Percentiles rank a stretch among this genome's conserved stretches.
Conservation (phyloP, 2,888 invertebrate genomes). For the Aphrophora alni region DNA sequence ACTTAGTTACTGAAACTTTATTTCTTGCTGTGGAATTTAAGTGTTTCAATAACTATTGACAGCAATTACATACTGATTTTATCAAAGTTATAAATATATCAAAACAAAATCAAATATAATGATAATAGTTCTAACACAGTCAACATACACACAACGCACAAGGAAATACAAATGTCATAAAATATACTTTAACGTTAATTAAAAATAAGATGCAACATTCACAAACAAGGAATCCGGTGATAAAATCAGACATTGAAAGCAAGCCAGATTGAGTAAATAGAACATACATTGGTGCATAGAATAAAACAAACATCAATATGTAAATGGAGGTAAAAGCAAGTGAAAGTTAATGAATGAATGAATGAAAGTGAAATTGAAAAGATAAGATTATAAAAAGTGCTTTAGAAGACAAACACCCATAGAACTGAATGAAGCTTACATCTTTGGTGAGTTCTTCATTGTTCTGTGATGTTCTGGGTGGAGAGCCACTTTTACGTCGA, state of each 20-base stretch:
- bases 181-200: too few relatives aligned
- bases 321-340: not conserved
- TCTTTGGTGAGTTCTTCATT: conserved; percentile 38
- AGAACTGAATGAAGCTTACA: conserved; percentile 21
- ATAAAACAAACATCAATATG: too few relatives aligned
- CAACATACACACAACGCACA: not conserved
- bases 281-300: too few relatives aligned
- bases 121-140: not conserved
- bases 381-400: not conserved
- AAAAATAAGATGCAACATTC: conserved; percentile 31
- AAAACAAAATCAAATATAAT: too few relatives aligned
- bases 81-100: too few relatives aligned
- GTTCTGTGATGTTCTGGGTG: conserved; percentile 55
- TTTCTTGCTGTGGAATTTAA: too few relatives aligned
- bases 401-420: not conserved
- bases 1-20: too few relatives aligned
- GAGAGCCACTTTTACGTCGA: conserved; percentile 71
- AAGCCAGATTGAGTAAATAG: not conserved
- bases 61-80: too few relatives aligned
- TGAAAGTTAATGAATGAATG: conserved; percentile 6
- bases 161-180: not conserved
- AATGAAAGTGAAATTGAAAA: conserved; percentile 22
- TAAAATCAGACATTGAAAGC: not conserved
- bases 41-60: too few relatives aligned
- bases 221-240: too few relatives aligned